These are phyloP conservation scores for Pissodes strobi DNA, from an alignment of 1,140 invertebrate species.

Conservation along the genomic window DNA sequence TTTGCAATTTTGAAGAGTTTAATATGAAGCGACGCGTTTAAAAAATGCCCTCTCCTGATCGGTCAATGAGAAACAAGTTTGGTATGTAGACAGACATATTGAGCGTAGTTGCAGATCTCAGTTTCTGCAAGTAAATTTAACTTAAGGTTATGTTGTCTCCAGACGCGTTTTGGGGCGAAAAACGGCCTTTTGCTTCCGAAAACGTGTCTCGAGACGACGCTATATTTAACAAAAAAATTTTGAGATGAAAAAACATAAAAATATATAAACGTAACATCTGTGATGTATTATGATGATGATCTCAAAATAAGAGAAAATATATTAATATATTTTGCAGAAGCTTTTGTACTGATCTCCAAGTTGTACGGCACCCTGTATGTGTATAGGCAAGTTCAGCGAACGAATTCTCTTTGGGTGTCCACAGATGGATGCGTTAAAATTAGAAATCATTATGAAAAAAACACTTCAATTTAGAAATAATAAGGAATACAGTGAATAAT, in stretches of 20 bases:
- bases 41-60: constrained; percentile 15
- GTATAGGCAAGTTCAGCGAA: too few species aligned
- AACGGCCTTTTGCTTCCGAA: too few species aligned
- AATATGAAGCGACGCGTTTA: too few species aligned
- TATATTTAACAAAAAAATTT: constrained; percentile 6
- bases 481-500: background rate
- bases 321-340: constrained; percentile 33
- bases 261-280: constrained; percentile 35
- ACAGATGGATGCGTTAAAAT: background rate
- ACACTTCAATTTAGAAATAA: background rate
- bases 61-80: constrained; percentile 10
- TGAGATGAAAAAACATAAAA: constrained; percentile 19
- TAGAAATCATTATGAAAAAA: background rate
- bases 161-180: too few species aligned
- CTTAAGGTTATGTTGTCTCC: constrained; percentile 5
- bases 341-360: constrained; percentile 7
- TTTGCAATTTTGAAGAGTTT: too few species aligned
- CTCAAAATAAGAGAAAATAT: constrained; percentile 41
- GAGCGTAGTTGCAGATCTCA: constrained; percentile 30
- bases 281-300: constrained; percentile 43
- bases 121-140: constrained; percentile 21
- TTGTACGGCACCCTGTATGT: constrained; percentile 6
- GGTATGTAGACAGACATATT: constrained; percentile 18
- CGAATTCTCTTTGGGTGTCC: too few species aligned
- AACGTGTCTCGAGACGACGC: background rate